These are phyloP conservation scores for Alectoris magna DNA, from an alignment of 2,797 vertebrate genomes.

Conservation along the genomic window DNA sequence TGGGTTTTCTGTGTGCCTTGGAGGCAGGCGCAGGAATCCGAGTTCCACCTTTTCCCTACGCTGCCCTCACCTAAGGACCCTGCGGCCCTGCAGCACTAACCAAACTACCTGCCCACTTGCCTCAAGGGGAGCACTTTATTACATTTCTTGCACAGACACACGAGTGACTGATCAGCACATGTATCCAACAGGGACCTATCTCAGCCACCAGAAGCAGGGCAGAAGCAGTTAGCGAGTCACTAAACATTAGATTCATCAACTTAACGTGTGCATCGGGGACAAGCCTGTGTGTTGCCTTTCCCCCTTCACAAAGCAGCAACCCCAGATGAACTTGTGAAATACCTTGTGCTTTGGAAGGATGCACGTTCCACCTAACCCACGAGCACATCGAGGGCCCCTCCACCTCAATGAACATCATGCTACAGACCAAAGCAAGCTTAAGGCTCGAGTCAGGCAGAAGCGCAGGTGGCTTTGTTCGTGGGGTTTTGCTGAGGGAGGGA, in stretches of 20 bases:
- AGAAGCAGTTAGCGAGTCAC: background rate
- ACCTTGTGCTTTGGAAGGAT: background rate
- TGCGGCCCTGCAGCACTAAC: constrained; percentile 35
- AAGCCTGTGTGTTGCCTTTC: background rate
- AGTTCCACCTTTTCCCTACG: background rate
- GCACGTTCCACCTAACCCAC: background rate
- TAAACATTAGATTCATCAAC: background rate
- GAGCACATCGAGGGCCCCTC: background rate
- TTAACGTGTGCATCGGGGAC: background rate
- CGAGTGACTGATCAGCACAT: background rate
- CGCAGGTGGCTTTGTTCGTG: background rate
- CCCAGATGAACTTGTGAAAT: background rate
- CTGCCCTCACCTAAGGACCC: constrained; percentile 26
- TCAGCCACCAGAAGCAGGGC: background rate
- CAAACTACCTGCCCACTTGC: constrained; percentile 33
- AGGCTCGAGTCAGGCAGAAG: background rate
- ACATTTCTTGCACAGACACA: background rate
- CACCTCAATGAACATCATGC: fast-evolving
- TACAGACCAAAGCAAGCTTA: background rate
- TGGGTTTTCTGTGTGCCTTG: background rate
- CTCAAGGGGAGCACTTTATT: background rate
- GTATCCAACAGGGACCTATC: background rate
- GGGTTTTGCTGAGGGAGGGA: background rate
- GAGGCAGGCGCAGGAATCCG: background rate
- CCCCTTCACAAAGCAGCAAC: background rate